These are phyloP conservation scores for Steinernema feltiae DNA, from an alignment of 1,140 invertebrate genomes.

Conservation along the genomic window DNA sequence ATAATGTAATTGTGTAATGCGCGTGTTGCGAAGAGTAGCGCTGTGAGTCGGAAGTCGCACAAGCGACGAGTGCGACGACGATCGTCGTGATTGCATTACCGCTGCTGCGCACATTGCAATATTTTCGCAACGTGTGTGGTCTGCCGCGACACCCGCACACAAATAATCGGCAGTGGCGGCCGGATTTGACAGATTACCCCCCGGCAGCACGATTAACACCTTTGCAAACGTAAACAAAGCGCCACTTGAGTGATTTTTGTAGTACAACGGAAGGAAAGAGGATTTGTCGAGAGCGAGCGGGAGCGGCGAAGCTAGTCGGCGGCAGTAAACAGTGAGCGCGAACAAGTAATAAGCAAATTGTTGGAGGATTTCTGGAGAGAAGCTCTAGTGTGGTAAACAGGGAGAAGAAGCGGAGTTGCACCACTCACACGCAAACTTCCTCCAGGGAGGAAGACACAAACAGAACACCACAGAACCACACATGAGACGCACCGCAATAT, in stretches of 20 bases:
- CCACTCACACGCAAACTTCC: no score
- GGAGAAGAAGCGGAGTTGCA: not conserved
- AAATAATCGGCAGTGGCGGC: not conserved
- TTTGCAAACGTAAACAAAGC: no score
- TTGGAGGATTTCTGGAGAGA: not conserved
- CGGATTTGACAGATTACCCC: not conserved
- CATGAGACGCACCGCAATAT: no score
- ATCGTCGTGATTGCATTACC: slow-evolving; percentile 4
- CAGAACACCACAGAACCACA: no score
- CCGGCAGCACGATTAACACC: not conserved
- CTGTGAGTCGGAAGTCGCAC: not conserved
- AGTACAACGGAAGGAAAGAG: no score
- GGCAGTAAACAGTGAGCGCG: slow-evolving; percentile 1
- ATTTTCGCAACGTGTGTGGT: not conserved
- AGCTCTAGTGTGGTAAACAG: not conserved
- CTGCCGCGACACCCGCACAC: no score
- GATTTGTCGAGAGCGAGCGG: not conserved
- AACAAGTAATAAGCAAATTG: slow-evolving; percentile 12
- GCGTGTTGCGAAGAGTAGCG: slow-evolving; percentile 1
- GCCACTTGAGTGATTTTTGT: no score
- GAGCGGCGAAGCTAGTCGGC: not conserved
- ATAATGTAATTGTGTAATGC: slow-evolving; percentile 15
- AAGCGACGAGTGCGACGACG: no score
- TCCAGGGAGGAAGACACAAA: no score
- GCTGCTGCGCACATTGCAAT: not conserved